A percentile compares a stretch with the other conserved stretches of the same genome.
Conservation (phyloP, 35 echinoderm and acorn worm genomes). For the Ophiothrix spiculata region DNA sequence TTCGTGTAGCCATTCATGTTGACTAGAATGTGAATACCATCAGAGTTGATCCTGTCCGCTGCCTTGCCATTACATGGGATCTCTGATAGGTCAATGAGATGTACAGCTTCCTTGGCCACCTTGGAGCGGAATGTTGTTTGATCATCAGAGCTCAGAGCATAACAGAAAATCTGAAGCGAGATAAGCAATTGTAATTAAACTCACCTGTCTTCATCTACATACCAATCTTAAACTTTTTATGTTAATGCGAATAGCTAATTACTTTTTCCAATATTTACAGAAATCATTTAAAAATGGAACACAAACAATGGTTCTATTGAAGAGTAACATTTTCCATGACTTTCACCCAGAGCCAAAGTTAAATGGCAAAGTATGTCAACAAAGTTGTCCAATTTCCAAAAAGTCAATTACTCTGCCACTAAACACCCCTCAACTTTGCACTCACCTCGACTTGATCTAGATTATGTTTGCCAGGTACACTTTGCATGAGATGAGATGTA, state of each 20-base stretch:
- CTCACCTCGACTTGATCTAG: conserved; percentile 82
- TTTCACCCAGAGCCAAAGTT: too few species aligned
- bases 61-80: conserved; percentile 97
- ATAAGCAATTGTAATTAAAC: too few species aligned
- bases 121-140: conserved; percentile 88
- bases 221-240: too few species aligned
- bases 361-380: too few species aligned
- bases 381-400: too few species aligned
- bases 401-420: too few species aligned
- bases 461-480: conserved; percentile 92
- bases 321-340: too few species aligned
- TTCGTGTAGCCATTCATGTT: conserved; percentile 99
- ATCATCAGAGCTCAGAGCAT: conserved; percentile 94
- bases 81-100: conserved; percentile 94
- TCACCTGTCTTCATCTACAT: too few species aligned
- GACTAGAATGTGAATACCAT: conserved; percentile 94
- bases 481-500: conserved; percentile 99
- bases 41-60: conserved; percentile 91
- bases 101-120: conserved; percentile 79
- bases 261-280: too few species aligned
- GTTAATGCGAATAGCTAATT: too few species aligned
- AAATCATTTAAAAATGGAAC: too few species aligned
- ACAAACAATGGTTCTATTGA: too few species aligned
- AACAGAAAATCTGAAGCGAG: conserved; percentile 75
- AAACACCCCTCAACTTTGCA: not conserved